phyloP scores from a whole-genome alignment of 1,140 invertebrate genomes.

The Macrocentrus cingulum region DNA sequence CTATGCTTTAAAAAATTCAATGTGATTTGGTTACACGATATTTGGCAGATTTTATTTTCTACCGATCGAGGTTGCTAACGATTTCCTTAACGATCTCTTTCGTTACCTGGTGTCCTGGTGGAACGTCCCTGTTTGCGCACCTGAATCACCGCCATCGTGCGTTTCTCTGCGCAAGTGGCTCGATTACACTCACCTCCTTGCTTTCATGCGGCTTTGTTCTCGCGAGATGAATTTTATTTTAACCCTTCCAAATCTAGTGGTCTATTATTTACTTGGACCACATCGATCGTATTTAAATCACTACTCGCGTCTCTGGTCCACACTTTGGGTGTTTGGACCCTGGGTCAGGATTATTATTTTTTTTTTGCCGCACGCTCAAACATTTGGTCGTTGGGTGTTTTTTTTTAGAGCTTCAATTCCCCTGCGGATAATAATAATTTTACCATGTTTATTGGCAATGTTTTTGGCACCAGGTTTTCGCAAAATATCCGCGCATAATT shows the following conservation, averaged over 20 bases:
- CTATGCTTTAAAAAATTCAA: too few species aligned
- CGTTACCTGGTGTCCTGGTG: slow-evolving; percentile 39
- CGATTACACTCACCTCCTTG: slow-evolving; percentile 28
- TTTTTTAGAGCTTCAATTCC: too few species aligned
- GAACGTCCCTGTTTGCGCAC: slow-evolving; percentile 44
- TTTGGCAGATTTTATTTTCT: background rate
- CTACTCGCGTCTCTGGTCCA: background rate
- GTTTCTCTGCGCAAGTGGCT: slow-evolving; percentile 40
- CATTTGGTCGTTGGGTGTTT: too few species aligned
- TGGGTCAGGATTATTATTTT: too few species aligned
- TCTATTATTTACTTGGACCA: slow-evolving; percentile 16
- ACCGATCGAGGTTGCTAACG: too few species aligned
- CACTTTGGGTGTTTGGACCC: too few species aligned
- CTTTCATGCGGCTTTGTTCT: slow-evolving; percentile 35
- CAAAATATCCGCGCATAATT: too few species aligned
- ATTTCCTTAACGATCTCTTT: slow-evolving; percentile 27
- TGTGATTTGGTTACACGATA: slow-evolving; percentile 13
- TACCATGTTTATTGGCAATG: too few species aligned
- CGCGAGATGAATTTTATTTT: slow-evolving; percentile 39
- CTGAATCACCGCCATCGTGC: slow-evolving; percentile 43
- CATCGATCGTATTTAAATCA: background rate
- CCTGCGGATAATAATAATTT: too few species aligned
- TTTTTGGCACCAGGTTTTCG: too few species aligned
- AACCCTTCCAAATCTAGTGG: slow-evolving; percentile 34
- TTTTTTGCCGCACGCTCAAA: too few species aligned